Base-by-base conservation (phyloP, 2,797 vertebrate species). In the Linurgus olivaceus region DNA sequence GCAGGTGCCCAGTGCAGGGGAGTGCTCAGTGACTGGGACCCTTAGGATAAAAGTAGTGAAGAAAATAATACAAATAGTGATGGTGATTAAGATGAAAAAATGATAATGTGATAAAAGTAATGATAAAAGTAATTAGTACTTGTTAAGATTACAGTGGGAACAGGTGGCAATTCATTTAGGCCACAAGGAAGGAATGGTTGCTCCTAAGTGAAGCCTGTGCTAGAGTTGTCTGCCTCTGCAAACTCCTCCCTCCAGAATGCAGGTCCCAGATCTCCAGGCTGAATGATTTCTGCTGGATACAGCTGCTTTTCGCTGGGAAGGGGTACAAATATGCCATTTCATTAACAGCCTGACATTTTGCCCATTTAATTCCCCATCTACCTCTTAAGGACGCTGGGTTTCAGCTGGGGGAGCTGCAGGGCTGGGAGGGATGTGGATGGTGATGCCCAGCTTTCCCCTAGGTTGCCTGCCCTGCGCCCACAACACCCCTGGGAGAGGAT, bases 401-500 rank as follows among this genome's bases (percentile, higher is more conserved):
- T 42, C 2, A 2, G 13, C 44, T 11, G 15, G 44, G 19, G 65
- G 18, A 35, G 51, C 57, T 83, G 54, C 33, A 68, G 82, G 61
- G 33, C 1, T 0, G 10, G 70, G 26, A 4, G 12, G 79, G 62
- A 6, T 20, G 54, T 2, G 3, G 26, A 3, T 58, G 37, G 2
- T 94, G 82, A 93, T 38, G 26, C 24, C 3, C 61, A 40, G 15
- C 23, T 94, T 31, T 95, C 28, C 96, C 96, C 85, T n/a, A 97
- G 91, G 21, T 33, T 97, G 45, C 91, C 92, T 9, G 17, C 5
- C 17, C 47, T 97, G 73, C 86, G 21, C 73, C 51, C 87, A 14
- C 13, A 97, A 40, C 26, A 13, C n/a, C 70, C 57, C 38, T 95
- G 97, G 73, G 77, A 57, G 21, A 97, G 51, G 52, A 20, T 52